Base-by-base conservation (phyloP, 2,797 vertebrate genomes). In the Pangasius larnaudii region DNA sequence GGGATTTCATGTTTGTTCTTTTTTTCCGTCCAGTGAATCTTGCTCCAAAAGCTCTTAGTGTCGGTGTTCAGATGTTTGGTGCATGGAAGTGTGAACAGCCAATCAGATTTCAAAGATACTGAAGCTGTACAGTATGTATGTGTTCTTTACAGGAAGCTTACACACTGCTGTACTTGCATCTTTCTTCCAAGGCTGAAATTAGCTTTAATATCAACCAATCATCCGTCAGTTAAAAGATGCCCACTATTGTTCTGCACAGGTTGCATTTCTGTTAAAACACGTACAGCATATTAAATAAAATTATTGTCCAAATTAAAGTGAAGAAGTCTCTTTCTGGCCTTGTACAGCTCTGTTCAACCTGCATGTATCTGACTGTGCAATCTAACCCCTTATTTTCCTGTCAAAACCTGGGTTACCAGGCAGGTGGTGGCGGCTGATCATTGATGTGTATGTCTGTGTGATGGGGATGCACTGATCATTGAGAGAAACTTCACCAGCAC, bases 361-460 rank as follows among this genome's bases (percentile, higher is more conserved):
- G 58, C 18, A 1, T 8, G 56, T 82, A 24, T 61, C 19, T 1
- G 58, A 14, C 30, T 39, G 33, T 81, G 27, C 51, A 36, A 93
- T 93, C 89, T 88, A 90, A 93, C 93, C 94, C 92, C 91, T 93
- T 92, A 94, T 94, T 93, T 94, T 90, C 93, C 93, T 92, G 93
- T 95, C 95, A 94, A 92, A 92, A 92, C 89, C 92, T 2, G 53
- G 10, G 7, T 19, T 79, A 30, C 16, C 51, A 0, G 51, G 24
- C 24, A 46, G 42, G 72, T 24, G 13, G 11, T 27, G 42, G 42
- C 39, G 4, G n/a, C 51, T 14, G n/a, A 78, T 78, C 49, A 53
- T 18, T 49, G 30, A 79, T 22, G 51, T 33, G 27, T 8, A 27
- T 77, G 91, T 72, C 87, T 89, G 49, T 36, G 46, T 0, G 63